These are phyloP conservation scores for Campoletis raptor DNA, from an alignment of 2,888 invertebrate species.

Conservation along the genomic window DNA sequence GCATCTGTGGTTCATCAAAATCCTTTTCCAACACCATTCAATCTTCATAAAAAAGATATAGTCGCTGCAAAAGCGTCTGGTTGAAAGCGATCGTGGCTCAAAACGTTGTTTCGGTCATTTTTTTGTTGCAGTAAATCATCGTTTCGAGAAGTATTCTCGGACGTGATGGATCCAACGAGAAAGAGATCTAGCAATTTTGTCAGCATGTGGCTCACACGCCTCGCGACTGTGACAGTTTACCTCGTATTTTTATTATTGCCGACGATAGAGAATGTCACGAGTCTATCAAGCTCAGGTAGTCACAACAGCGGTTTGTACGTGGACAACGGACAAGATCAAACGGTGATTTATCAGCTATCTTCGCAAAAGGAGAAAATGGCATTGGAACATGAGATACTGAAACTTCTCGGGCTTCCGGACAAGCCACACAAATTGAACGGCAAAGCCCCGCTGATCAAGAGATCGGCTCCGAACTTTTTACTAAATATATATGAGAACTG, in stretches of 20 bases:
- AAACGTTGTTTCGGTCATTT: slow-evolving; percentile 6
- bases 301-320: slow-evolving; percentile 88
- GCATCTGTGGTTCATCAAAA: background rate
- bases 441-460: slow-evolving; percentile 81
- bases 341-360: slow-evolving; percentile 90
- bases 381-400: slow-evolving; percentile 93
- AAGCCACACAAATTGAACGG: slow-evolving; percentile 87
- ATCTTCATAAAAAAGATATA: background rate
- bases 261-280: background rate
- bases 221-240: slow-evolving; percentile 2
- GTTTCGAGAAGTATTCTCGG: background rate
- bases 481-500: slow-evolving; percentile 92
- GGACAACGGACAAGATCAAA: slow-evolving; percentile 94
- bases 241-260: slow-evolving; percentile 11
- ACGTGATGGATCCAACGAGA: background rate
- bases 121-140: slow-evolving; percentile 14
- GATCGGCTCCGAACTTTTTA: slow-evolving; percentile 93
- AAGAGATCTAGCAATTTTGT: background rate
- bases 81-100: slow-evolving; percentile 10
- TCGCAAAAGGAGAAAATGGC: slow-evolving; percentile 90
- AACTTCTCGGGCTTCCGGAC: slow-evolving; percentile 92
- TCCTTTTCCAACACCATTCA: background rate
- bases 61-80: background rate
- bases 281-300: background rate
- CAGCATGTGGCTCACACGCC: background rate